These are phyloP conservation scores for Crotalus helleri DNA, from an alignment of 2,113 vertebrate genomes.

Conservation along the genomic window DNA sequence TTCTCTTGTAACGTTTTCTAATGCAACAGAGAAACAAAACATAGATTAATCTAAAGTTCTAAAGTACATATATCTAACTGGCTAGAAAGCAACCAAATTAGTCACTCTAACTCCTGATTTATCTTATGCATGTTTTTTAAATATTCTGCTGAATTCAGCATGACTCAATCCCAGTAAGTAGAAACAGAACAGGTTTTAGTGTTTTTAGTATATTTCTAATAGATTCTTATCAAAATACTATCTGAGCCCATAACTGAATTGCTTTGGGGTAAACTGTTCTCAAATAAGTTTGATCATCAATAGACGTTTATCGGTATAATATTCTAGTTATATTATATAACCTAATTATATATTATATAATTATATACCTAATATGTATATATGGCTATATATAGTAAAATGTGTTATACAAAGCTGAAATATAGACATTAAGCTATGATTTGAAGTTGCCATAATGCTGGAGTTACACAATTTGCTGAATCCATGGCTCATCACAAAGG, in stretches of 20 bases:
- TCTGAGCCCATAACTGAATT: background rate
- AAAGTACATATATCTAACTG: constrained; percentile 34
- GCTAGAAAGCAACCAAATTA: constrained; percentile 34
- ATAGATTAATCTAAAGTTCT: constrained; percentile 61
- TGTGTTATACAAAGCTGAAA: background rate
- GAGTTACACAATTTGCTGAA: background rate
- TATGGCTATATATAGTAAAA: background rate
- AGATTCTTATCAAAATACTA: background rate
- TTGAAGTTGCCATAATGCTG: background rate
- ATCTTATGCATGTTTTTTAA: constrained; percentile 39
- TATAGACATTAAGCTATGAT: background rate
- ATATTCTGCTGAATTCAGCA: background rate
- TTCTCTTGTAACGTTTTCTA: constrained; percentile 85
- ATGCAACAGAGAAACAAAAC: constrained; percentile 67
- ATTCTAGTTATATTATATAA: background rate
- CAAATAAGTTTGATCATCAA: background rate
- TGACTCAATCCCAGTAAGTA: background rate
- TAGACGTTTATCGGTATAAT: background rate
- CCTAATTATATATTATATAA: too few relatives aligned
- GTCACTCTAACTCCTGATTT: constrained; percentile 34
- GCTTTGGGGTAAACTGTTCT: background rate
- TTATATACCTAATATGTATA: too few relatives aligned
- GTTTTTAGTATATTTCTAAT: background rate
- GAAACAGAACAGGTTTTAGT: background rate
- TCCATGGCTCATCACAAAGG: background rate